phyloP scores from a whole-genome alignment of 2,888 invertebrate species.

The Meteorus colon region DNA sequence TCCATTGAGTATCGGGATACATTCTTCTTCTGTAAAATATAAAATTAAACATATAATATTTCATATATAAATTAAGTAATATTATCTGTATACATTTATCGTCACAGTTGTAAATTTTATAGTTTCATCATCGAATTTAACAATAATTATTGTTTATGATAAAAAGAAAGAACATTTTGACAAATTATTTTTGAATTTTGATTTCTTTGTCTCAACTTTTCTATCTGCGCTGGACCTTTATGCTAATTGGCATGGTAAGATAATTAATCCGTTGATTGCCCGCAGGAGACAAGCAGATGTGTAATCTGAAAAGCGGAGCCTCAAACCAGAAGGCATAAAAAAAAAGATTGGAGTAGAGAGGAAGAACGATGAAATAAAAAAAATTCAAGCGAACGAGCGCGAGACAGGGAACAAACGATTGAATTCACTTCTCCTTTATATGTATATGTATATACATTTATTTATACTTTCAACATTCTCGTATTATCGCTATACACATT shows the following conservation, averaged over 20 bases:
- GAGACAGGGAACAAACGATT: slow-evolving; percentile 7
- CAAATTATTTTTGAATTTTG: not conserved
- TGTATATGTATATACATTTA: not conserved
- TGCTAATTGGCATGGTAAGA: slow-evolving; percentile 23
- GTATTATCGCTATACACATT: slow-evolving; percentile 11
- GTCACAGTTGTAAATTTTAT: not conserved
- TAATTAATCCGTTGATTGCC: slow-evolving; percentile 35
- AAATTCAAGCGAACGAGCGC: not conserved
- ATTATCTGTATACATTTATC: no score
- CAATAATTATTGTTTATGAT: not conserved
- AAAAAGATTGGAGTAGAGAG: not conserved
- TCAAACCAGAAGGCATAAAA: not conserved
- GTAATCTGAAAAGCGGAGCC: slow-evolving; percentile 15
- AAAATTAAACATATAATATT: slow-evolving; percentile 4
- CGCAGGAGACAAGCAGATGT: slow-evolving; percentile 27
- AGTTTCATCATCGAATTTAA: not conserved
- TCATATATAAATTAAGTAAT: not conserved
- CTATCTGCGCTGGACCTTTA: slow-evolving; percentile 12
- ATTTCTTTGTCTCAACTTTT: not conserved
- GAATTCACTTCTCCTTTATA: slow-evolving; percentile 16
- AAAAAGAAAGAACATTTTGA: slow-evolving; percentile 9
- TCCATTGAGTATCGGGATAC: slow-evolving; percentile 59
- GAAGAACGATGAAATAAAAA: not conserved
- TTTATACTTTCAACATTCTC: not conserved
- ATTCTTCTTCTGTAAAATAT: slow-evolving; percentile 56